These are phyloP conservation scores for Stenolophus ochropezus DNA, from an alignment of 2,888 invertebrate species.

Conservation along the genomic window DNA sequence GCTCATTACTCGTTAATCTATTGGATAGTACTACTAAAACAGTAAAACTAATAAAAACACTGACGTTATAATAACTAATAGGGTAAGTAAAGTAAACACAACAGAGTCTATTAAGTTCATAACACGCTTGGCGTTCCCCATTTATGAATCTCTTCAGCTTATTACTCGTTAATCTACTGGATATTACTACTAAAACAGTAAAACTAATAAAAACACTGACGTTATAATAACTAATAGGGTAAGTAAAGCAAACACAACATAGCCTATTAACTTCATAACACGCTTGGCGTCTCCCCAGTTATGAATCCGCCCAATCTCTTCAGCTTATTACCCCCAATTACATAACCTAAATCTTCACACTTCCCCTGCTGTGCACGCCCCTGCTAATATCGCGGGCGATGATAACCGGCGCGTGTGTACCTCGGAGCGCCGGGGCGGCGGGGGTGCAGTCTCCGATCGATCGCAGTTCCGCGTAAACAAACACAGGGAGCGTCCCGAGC, in stretches of 20 bases:
- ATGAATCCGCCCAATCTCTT: background rate
- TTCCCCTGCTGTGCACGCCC: conserved; percentile 39
- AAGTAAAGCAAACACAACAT: background rate
- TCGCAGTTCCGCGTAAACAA: conserved; percentile 58
- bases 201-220: too few species aligned
- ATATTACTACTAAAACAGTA: too few species aligned
- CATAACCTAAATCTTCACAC: background rate
- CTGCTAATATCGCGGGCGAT: conserved; percentile 56
- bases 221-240: too few species aligned
- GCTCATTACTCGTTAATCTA: too few species aligned
- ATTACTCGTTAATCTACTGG: too few species aligned
- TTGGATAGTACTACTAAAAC: too few species aligned
- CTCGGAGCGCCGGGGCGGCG: background rate
- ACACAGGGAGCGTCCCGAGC: conserved; percentile 29
- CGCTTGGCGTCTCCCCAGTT: background rate
- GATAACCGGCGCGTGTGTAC: conserved; percentile 42
- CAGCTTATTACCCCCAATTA: background rate
- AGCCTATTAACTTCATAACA: background rate
- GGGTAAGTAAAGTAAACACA: too few species aligned
- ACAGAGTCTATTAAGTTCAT: too few species aligned
- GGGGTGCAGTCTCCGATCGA: conserved; percentile 21
- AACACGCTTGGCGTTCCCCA: too few species aligned
- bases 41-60: too few species aligned
- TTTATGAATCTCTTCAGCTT: too few species aligned
- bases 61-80: too few species aligned